A percentile compares a stretch with the other conserved stretches of the same genome.
Evolutionary conservation across 2,113 vertebrate species (phyloP).

Genomic region (Callospermophilus lateralis): DNA sequence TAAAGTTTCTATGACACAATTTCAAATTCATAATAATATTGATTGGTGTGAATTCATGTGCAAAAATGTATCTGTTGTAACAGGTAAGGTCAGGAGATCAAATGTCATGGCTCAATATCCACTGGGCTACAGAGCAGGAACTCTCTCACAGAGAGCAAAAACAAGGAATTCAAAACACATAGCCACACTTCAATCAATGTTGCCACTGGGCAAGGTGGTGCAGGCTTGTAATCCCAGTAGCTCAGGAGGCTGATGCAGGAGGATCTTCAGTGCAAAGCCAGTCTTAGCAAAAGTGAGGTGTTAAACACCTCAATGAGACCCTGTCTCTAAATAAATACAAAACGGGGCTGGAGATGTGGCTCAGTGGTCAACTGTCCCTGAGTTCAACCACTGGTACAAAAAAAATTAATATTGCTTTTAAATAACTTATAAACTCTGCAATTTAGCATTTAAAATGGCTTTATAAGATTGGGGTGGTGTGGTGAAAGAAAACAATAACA

Average conservation of each 20-base stretch:
- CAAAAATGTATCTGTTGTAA: not conserved
- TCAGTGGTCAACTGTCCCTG: no score
- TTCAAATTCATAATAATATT: not conserved
- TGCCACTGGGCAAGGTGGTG: not conserved
- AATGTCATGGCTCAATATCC: not conserved
- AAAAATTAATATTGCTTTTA: not conserved
- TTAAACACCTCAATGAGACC: no score
- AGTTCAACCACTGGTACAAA: no score
- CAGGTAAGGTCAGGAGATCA: not conserved
- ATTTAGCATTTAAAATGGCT: not conserved
- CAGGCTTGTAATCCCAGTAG: no score
- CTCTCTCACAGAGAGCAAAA: not conserved
- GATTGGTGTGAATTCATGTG: not conserved
- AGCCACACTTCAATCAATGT: not conserved
- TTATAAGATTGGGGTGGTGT: not conserved
- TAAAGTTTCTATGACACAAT: not conserved
- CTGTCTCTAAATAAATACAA: no score
- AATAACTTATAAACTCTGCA: not conserved
- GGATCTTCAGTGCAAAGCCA: no score
- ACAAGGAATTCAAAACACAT: not conserved
- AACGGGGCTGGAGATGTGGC: no score
- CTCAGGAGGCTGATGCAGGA: no score
- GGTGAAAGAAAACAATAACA: not conserved
- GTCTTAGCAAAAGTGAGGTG: no score
- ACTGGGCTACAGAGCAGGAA: not conserved